Percentiles rank a stretch among this genome's conserved stretches.
Evolutionary conservation across 2,797 vertebrate species (phyloP).

Genomic region (Buceros bicornis): DNA sequence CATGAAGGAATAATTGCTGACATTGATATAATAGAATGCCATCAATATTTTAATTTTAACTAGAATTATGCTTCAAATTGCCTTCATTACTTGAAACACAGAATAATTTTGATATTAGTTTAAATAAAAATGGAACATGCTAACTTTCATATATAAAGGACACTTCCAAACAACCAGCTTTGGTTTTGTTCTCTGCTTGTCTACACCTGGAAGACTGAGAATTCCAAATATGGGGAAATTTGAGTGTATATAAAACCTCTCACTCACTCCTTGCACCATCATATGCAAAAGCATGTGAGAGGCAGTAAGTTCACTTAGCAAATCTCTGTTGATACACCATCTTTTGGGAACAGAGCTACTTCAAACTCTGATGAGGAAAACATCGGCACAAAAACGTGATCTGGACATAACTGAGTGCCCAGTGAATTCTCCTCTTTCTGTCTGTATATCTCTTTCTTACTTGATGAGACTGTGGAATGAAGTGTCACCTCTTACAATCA

Average conservation of each 20-base stretch:
- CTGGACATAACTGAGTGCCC: background rate
- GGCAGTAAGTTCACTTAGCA: background rate
- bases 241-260: background rate
- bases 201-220: background rate
- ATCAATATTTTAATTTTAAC: constrained; percentile 53
- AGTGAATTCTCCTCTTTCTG: background rate
- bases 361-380: background rate
- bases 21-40: background rate
- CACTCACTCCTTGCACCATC: background rate
- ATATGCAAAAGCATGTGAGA: background rate
- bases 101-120: background rate
- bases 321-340: background rate
- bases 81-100: background rate
- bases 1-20: constrained; percentile 31
- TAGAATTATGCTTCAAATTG: background rate
- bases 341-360: background rate
- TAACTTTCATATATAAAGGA: background rate
- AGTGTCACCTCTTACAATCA: background rate
- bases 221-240: background rate
- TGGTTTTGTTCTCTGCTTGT: rapidly evolving
- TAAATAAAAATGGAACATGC: background rate
- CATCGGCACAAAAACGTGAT: background rate
- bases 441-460: background rate
- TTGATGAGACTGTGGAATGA: background rate
- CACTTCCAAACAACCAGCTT: background rate